Conservation (phyloP, 2,888 invertebrate genomes). For the Gortyna flavago region DNA sequence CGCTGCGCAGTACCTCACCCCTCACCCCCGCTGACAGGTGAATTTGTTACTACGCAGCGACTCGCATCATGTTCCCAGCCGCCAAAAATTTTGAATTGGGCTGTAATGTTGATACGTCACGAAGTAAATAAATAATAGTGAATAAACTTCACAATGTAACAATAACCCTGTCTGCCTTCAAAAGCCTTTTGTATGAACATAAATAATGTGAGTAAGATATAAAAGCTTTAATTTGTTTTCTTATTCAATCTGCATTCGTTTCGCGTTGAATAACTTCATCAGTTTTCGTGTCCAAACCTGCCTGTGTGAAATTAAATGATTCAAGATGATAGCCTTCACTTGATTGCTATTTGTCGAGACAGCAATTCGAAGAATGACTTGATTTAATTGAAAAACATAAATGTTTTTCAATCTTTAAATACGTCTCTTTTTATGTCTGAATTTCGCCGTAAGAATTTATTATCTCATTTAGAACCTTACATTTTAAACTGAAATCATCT, state of each 20-base stretch:
- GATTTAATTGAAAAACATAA: background rate
- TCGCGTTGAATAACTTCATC: constrained; percentile 30
- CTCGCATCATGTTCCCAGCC: background rate
- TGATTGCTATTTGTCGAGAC: constrained; percentile 3
- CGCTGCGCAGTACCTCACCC: background rate
- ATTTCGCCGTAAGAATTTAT: constrained; percentile 1
- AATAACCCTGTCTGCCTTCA: constrained; percentile 24
- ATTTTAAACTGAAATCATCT: background rate
- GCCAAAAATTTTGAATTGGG: too few relatives aligned
- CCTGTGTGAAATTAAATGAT: constrained; percentile 11
- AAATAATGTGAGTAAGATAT: constrained; percentile 34
- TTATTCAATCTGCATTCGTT: constrained; percentile 26
- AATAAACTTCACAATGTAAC: constrained; percentile 25
- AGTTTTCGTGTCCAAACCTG: constrained; percentile 25
- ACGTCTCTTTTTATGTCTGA: background rate
- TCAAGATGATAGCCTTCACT: constrained; percentile 14
- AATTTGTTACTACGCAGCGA: background rate
- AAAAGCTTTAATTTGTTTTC: constrained; percentile 25
- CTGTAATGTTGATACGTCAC: constrained; percentile 7
- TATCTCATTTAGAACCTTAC: background rate
- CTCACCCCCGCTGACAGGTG: too few relatives aligned
- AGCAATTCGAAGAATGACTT: constrained; percentile 11
- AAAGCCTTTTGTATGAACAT: constrained; percentile 32
- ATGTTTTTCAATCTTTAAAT: constrained; percentile 1
- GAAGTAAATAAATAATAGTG: constrained; percentile 8